Evolutionary conservation across 2,797 vertebrate species (phyloP), one percentile per base, ranked within the genome.

Genomic region (Artibeus jamaicensis): DNA sequence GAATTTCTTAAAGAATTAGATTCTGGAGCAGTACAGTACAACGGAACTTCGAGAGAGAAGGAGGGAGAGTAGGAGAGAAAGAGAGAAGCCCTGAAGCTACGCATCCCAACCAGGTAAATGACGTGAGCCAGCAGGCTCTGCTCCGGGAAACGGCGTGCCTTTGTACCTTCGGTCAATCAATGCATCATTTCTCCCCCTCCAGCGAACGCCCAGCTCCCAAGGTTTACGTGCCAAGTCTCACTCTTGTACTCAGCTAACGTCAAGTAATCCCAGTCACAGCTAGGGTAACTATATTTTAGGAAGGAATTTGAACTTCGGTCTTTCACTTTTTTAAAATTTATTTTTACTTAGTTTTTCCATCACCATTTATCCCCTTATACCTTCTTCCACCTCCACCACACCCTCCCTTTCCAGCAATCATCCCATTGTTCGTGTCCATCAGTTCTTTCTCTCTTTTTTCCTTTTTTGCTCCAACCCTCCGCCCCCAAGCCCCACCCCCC

Each of bases 21-120:
- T 62, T 50, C 46, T 39, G 50, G 34, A 59, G 77, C 42, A 81
- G 24, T 6, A 21, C 12, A n/a, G 16, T 24, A 21, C 32, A 77
- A 6, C 1, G 59, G 62, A 46, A 42, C 32, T 89, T 68, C 44
- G 1, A 7, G 46, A 15, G 7, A 15, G 1, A 24, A 4, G 11
- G 22, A 2, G 12, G 5, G 15, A 1, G 7, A 2, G 2, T 0
- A 5, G 5, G 22, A 10, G 50, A 5, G 26, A 32, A 18, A 68
- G n/a, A 48, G 5, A 24, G 34, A 37, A 4, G 8, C 32, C 76
- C 46, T 83, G 9, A 53, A 79, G 21, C 9, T 32, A 44, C 19
- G 73, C 34, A 65, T 29, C 21, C 65, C 21, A 9, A 53, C 9
- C 9, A 26, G 70, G 10, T 46, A 24, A 34, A 15, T 48, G 42